Base-by-base conservation (phyloP, 2,888 invertebrate species). In the Anaspis maculata region DNA sequence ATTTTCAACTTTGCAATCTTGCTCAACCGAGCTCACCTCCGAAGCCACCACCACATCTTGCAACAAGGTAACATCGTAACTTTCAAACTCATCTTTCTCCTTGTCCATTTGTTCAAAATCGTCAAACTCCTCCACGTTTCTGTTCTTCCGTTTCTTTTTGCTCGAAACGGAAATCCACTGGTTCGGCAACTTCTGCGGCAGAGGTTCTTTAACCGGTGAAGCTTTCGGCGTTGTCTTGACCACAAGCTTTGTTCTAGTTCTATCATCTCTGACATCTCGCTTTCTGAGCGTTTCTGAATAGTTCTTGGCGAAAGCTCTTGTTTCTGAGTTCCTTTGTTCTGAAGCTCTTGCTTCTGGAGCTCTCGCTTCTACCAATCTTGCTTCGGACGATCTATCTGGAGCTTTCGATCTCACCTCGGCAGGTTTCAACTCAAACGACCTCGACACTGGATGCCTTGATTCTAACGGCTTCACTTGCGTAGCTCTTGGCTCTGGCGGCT, bases 121-220 rank as follows among this genome's bases (percentile, higher is more conserved):
- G 12, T 49, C 46, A 7, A 25, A 44, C 31, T 57, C 59, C 30
- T 57, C 55, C 1, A 44, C 26, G 12, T 41, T 49, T 33, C 56
- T 56, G 36, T 57, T 60, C 39, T 62, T 64, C 11, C 64, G 52
- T 36, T 64, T 64, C 44, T 67, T 66, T 21, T 59, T 50, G 35
- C 44, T 63, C 3, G 61, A 60, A 3, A 67, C 67, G 0, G 64
- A 53, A 22, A 66, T 64, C 67, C 67, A 67, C 43, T 61, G 56
- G 33, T 52, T 53, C 24, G 24, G 15, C 6, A 27, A 28, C 13
- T 13, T 37, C 31, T 13, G 25, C 26, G 24, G 16, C 30, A 15
- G 19, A 27, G 28, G 25, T 19, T 32, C 36, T 2, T 11, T n/a
- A 14, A 15, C 13, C 12, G 5, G 5, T 5, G 19, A 9, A 9